Base-by-base conservation (phyloP, 2,113 vertebrate species). In the Cacatua alba region DNA sequence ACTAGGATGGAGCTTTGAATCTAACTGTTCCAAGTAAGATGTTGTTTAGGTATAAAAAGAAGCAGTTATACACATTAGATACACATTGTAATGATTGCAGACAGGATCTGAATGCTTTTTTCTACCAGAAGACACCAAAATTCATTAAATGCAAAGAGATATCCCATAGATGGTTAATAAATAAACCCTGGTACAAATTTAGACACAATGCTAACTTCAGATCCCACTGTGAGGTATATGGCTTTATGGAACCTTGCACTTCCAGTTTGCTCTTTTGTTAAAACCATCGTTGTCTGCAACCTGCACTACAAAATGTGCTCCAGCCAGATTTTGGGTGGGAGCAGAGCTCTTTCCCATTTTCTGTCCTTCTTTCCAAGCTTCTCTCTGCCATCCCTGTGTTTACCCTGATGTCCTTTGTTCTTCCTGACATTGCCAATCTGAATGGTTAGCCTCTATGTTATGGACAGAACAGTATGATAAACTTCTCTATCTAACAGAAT, bases 11-110 rank as follows among this genome's bases (percentile, higher is more conserved):
- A 92, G 79, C 24, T 94, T 86, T 92, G 89, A 60, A 46, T 63
- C 80, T 81, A 7, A 63, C 20, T 64, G 51, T 55, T 85, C 84
- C 76, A 84, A 94, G 68, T 18, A 78, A 90, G 86, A 63, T 48
- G 63, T n/a, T 89, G 81, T 77, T 94, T 90, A 87, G 67, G 65
- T 33, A 53, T 49, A 85, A 37, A 10, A 23, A 67, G 75, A 46
- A 52, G 14, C 5, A 83, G 41, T 55, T n/a, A 20, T 29, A 67
- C 43, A 33, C 37, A 79, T 48, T 80, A 95, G 95, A 94, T 31
- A 29, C 31, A 29, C 14, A 4, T 29, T 39, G 13, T 17, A 67
- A 62, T 12, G 60, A 64, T 2, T 63, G 82, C 37, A 80, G 48
- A 48, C 0, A 4, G 44, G 29, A 65, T 53, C 29, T 44, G 43